Evolutionary conservation across 2,888 invertebrate genomes (phyloP).

Genomic region (Frankliniella intonsa): DNA sequence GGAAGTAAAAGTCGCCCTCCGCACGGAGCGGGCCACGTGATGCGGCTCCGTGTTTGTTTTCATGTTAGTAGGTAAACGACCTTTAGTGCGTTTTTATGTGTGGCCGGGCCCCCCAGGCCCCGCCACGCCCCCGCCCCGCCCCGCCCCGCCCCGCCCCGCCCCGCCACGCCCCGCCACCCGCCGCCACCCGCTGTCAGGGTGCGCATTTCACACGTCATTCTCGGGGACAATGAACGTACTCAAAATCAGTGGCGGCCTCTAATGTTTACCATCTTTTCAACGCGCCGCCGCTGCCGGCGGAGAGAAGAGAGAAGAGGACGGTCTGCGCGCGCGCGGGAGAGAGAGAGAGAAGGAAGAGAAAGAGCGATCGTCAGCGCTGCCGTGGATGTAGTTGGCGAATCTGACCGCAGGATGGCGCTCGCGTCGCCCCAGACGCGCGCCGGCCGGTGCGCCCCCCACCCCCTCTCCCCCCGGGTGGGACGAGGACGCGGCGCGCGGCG

Average conservation of each 20-base stretch:
- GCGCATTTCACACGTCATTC: conserved; percentile 22
- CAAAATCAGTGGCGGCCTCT: conserved; percentile 24
- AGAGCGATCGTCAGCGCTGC: neutral
- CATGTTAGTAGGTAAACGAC: conserved; percentile 26
- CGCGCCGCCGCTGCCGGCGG: conserved; percentile 3
- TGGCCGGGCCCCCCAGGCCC: neutral
- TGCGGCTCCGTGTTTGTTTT: neutral
- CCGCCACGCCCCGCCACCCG: neutral
- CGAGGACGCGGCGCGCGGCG: neutral
- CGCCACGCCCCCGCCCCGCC: conserved; percentile 3
- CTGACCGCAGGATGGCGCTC: conserved; percentile 32
- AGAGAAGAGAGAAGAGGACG: neutral
- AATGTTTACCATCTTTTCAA: conserved; percentile 25
- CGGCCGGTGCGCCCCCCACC: conserved; percentile 30
- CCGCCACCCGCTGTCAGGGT: neutral
- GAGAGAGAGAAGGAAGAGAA: neutral
- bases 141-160: neutral
- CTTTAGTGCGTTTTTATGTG: conserved; percentile 24
- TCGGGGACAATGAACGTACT: conserved; percentile 22
- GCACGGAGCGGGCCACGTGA: neutral
- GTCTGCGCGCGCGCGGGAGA: neutral
- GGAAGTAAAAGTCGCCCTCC: too few species aligned
- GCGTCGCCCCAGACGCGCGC: conserved; percentile 42
- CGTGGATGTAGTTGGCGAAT: neutral
- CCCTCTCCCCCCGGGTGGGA: neutral